phyloP scores from a whole-genome alignment of 2,888 invertebrate species.

The Oscheius sp. region DNA sequence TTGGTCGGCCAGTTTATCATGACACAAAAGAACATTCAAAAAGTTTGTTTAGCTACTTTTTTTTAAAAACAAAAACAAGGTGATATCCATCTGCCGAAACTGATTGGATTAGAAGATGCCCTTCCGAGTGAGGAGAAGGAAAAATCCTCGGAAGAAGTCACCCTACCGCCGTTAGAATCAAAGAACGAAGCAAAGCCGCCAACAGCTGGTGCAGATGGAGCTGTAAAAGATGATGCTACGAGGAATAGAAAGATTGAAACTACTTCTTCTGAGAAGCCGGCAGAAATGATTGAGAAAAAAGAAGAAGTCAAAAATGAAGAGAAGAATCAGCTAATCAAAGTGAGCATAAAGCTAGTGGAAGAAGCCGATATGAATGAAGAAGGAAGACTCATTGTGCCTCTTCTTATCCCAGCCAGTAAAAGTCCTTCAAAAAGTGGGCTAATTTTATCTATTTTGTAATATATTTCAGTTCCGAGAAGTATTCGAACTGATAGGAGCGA shows the following conservation, averaged over 20 bases:
- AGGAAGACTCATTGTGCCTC: not conserved
- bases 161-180: not conserved
- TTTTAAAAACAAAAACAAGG: not conserved
- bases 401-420: not conserved
- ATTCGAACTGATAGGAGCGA: no score
- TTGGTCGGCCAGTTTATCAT: conserved; percentile 12
- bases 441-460: no score
- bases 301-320: not conserved
- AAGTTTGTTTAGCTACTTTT: not conserved
- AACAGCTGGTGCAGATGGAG: not conserved
- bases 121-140: not conserved
- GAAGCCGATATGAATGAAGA: no score
- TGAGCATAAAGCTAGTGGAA: not conserved
- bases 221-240: not conserved
- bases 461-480: no score
- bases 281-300: not conserved
- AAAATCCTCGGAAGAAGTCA: not conserved
- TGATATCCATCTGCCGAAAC: conserved; percentile 15
- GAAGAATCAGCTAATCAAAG: not conserved
- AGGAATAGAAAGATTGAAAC: not conserved
- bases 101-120: conserved; percentile 5
- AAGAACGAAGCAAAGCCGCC: not conserved
- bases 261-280: not conserved
- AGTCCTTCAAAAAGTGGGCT: not conserved
- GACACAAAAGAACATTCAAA: conserved; percentile 1